These are phyloP conservation scores for Meriones psammophilus DNA, from an alignment of 2,797 vertebrate genomes.

Conservation along the genomic window DNA sequence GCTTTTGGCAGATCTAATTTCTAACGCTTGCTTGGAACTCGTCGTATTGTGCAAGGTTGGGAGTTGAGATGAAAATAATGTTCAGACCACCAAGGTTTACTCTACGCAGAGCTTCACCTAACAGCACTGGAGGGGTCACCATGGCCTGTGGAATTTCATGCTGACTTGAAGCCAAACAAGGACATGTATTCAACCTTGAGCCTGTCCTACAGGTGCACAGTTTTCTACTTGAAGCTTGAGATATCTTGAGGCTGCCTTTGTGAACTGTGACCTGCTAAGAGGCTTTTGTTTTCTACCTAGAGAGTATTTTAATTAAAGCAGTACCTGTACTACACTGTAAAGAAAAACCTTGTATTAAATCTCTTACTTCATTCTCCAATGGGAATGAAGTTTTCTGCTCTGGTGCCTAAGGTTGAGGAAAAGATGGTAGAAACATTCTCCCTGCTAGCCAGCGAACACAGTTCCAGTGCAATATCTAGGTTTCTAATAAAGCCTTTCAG, in stretches of 20 bases:
- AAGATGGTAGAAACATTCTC: not conserved
- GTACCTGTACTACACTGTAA: not conserved
- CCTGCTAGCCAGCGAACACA: not conserved
- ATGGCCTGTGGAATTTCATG: accelerated
- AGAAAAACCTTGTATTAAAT: not conserved
- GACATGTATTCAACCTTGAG: not conserved
- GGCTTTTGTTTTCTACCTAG: not conserved
- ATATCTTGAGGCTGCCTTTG: not conserved
- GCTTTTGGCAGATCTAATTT: not conserved
- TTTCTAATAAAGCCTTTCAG: not conserved
- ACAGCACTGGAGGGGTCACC: not conserved
- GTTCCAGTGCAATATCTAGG: too few species aligned
- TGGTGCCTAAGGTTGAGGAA: not conserved
- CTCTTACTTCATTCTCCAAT: not conserved
- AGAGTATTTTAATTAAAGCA: not conserved
- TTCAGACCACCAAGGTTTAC: not conserved
- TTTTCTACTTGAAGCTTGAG: not conserved
- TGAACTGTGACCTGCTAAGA: not conserved
- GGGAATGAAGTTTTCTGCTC: not conserved
- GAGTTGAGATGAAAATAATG: not conserved
- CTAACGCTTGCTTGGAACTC: not conserved
- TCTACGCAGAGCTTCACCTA: too few species aligned
- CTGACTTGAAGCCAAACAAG: too few species aligned
- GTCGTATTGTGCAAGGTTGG: too few species aligned
- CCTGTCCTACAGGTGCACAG: not conserved